Base-by-base conservation (phyloP, 92 coral and sea anemone species). In the Bergia sp. region DNA sequence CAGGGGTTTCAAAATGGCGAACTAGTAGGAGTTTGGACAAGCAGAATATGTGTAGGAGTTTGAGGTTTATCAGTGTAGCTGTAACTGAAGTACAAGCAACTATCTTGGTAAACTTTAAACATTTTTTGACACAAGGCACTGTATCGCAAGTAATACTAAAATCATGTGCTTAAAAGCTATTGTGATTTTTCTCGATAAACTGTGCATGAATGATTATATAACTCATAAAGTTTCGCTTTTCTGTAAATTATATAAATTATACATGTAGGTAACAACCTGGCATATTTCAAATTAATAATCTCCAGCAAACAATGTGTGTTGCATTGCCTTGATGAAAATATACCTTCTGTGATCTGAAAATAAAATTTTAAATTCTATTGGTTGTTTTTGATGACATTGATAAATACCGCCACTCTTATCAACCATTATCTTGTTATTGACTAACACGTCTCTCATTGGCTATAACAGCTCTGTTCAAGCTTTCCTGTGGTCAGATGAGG, bases 401-500 rank as follows among this genome's bases (percentile, higher is more conserved):
- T 65, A 10, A 65, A 65, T 0, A 29, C 18, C n/a, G 2, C 73
- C n/a, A 12, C 77, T 36, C 8, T 73, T 73, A 73, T 73, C 77
- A 9, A 41, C 42, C 77, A 29, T 29, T 29, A 73, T 73, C 77
- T 41, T 73, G 16, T 73, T 73, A 73, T 73, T 73, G 77, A 73
- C 77, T 73, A 73, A 73, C 77, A 73, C 41, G 77, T 8, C 42
- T 6, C 41, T 73, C 77, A 36, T 73, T 73, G 77, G 77, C 2
- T 29, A 73, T 73, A 73, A 73, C 12, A n/a, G 77, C 42, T 41
- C 77, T 73, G 43, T 73, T 73, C 77, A 73, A 0, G 42, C 77
- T 73, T 73, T 8, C 18, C 42, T 73, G 77, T 8, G 77, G 77
- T 38, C 77, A 73, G 77, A 16, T 73, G 41, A 29, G 29, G 29